Percentiles rank a stretch among this genome's conserved stretches.
phyloP scores from a whole-genome alignment of 2,888 invertebrate species.

The Colostygia pectinataria region DNA sequence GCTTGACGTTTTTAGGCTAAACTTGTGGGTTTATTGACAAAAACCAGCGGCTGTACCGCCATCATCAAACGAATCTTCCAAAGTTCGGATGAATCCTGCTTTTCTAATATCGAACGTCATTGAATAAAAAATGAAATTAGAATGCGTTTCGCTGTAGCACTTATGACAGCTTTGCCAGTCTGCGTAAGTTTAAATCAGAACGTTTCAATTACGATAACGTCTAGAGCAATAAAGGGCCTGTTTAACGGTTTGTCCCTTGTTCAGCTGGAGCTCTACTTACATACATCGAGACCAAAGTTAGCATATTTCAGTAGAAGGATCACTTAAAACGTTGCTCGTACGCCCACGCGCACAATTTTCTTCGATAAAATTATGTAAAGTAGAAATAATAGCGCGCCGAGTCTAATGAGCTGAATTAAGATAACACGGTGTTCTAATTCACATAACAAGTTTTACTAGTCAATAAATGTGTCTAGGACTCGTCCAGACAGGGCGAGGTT shows the following conservation, averaged over 20 bases:
- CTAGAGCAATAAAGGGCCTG: no score
- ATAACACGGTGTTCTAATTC: conserved; percentile 58
- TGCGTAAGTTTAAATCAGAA: no score
- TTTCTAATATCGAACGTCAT: no score
- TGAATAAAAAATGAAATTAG: no score
- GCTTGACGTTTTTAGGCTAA: conserved; percentile 51
- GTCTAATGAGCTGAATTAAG: conserved; percentile 76
- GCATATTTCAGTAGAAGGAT: conserved; percentile 68
- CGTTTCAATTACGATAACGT: no score
- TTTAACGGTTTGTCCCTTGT: conserved; percentile 10
- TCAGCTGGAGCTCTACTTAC: conserved; percentile 3
- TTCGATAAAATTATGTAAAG: conserved; percentile 76
- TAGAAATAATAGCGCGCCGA: conserved; percentile 63
- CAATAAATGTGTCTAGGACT: conserved; percentile 64
- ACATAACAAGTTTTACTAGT: conserved; percentile 62
- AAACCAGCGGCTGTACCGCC: conserved; percentile 44
- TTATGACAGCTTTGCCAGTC: no score
- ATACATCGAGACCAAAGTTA: conserved; percentile 38
- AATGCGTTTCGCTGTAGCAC: no score
- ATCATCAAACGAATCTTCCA: neutral
- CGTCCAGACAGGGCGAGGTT: conserved; percentile 52
- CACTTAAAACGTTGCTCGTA: conserved; percentile 60
- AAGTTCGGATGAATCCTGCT: no score
- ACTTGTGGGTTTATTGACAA: conserved; percentile 57
- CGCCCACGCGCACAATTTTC: conserved; percentile 74